A percentile compares a stretch with the other conserved stretches of the same genome.
These are phyloP conservation scores for Xyliphius kryptos DNA, from an alignment of 2,113 vertebrate species.

Conservation along the genomic window DNA sequence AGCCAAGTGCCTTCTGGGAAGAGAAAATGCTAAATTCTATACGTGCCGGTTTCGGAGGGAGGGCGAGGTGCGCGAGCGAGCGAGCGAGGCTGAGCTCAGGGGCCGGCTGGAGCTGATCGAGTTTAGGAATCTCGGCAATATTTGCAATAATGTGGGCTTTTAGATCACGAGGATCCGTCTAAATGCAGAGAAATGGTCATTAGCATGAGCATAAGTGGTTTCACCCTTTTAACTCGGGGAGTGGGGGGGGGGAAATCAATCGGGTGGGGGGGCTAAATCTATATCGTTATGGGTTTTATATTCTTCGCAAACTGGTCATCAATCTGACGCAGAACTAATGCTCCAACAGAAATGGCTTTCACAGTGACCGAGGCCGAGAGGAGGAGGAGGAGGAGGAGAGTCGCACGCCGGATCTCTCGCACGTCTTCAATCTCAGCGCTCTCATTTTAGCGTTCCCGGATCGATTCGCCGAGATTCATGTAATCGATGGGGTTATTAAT, in stretches of 20 bases:
- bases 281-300: slow-evolving; percentile 63
- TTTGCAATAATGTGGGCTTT: slow-evolving; percentile 68
- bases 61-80: background rate
- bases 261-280: slow-evolving; percentile 61
- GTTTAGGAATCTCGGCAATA: slow-evolving; percentile 63
- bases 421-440: too few species aligned
- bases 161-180: slow-evolving; percentile 62
- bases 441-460: background rate
- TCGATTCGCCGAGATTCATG: background rate
- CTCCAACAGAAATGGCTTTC: slow-evolving; percentile 34
- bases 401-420: too few species aligned
- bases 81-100: background rate
- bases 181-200: slow-evolving; percentile 66
- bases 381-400: too few species aligned
- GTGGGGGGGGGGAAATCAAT: slow-evolving; percentile 61
- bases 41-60: slow-evolving; percentile 23
- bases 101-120: slow-evolving; percentile 40
- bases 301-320: slow-evolving; percentile 60
- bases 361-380: slow-evolving; percentile 11
- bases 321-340: slow-evolving; percentile 55
- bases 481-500: slow-evolving; percentile 32
- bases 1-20: slow-evolving; percentile 20
- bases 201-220: slow-evolving; percentile 69
- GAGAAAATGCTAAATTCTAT: slow-evolving; percentile 24
- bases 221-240: slow-evolving; percentile 63